These are phyloP conservation scores for Lanius ludovicianus DNA, from an alignment of 2,113 vertebrate species.

Conservation along the genomic window DNA sequence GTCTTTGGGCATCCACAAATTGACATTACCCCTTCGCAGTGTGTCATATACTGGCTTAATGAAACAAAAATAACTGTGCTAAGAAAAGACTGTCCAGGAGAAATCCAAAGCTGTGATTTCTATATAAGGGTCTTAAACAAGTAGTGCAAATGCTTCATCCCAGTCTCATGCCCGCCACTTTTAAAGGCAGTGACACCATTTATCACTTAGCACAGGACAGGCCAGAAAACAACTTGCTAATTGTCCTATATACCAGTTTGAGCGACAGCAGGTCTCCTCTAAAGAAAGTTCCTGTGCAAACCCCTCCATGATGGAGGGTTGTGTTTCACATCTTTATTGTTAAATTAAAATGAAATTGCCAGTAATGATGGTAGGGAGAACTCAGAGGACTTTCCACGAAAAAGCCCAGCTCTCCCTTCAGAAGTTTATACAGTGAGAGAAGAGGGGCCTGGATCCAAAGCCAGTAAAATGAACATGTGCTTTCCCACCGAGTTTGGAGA, in stretches of 20 bases:
- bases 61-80: neutral
- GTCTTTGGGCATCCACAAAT: neutral
- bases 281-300: neutral
- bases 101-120: neutral
- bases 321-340: neutral
- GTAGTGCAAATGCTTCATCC: neutral
- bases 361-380: neutral
- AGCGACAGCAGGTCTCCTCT: neutral
- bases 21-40: neutral
- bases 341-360: neutral
- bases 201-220: neutral
- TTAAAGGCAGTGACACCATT: neutral
- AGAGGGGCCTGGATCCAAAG: neutral
- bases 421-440: neutral
- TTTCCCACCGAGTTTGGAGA: neutral
- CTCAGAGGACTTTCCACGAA: neutral
- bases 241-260: neutral
- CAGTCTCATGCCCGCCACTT: neutral
- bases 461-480: accelerated
- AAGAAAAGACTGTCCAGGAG: neutral
- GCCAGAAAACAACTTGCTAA: neutral
- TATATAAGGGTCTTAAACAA: neutral
- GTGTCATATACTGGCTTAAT: neutral
- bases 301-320: no score
- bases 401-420: neutral